Base-by-base conservation (phyloP, 2,113 vertebrate genomes). In the Atrichornis clamosus region DNA sequence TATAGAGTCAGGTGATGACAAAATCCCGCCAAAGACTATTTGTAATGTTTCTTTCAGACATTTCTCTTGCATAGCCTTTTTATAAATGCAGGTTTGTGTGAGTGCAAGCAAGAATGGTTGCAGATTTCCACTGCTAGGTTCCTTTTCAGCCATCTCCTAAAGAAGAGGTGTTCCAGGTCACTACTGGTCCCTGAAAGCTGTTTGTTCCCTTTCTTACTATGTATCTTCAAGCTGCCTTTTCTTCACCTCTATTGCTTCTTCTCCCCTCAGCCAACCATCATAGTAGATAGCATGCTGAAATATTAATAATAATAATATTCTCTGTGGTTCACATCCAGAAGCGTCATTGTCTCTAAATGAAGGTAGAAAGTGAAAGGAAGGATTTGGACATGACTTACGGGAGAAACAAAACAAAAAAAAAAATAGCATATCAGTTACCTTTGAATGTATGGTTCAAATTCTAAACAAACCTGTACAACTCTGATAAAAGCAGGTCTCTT, bases 391-490 rank as follows among this genome's bases (percentile, higher is more conserved):
- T 42, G 17, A 70, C 15, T 37, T 44, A 16, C 3, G 12, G 14
- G 26, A 3, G 15, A 69, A 76, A 60, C 27, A 46, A 32, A 72
- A 18, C 32, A n/a, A 46, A 41, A 39, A 39, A 52, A n/a, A n/a
- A 39, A 59, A 13, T 1, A 15, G 3, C 0, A 0, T 17, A 20
- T 68, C 60, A 44, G 6, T 59, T 56, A 74, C 33, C n/a, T 75
- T 39, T 82, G 35, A 78, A 68, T 26, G 26, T 7, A 26, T 0
- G 1, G 13, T 28, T 5, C 50, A 74, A 74, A 15, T 44, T 85
- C 58, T 17, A 73, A 85, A 81, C 10, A 67, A 87, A 56, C 19
- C 11, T 8, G 2, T 7, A 56, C 7, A 26, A 21, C 28, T 70
- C 64, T 81, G 62, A 49, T 41, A 75, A 73, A 82, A 87, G 15